Base-by-base conservation (phyloP, 2,113 vertebrate genomes). In the Neolamprologus hecqui region DNA sequence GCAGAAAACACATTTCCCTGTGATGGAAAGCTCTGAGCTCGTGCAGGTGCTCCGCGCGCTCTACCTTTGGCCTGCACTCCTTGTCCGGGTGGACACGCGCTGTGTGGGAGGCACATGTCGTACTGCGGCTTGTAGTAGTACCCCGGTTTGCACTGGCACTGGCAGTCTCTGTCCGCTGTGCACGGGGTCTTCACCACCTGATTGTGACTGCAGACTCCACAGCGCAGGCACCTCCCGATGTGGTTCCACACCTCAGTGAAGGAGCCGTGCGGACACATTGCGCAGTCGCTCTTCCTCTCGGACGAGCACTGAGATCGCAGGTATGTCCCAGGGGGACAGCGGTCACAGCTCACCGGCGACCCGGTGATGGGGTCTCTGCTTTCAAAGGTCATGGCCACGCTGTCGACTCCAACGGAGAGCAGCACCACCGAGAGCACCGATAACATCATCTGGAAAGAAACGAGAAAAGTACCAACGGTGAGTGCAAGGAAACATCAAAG, bases 161-260 rank as follows among this genome's bases (percentile, higher is more conserved):
- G 23, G 8, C 88, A 81, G 92, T 97, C 87, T 1, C 13, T 75
- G 4, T 15, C 1, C 1, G 89, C 54, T 3, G 83, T 33, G 86
- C 96, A 97, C 4, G 5, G 11, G 4, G 8, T 73, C 42, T 68
- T 91, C 40, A 81, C 81, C 9, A 88, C 86, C 91, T 95, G 90
- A 23, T 94, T 73, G 8, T 54, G 33, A 1, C 47, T 81, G 75
- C 96, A 97, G 4, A 65, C 23, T 1, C 87, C 63, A 84, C 96
- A 97, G 15, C 93, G 86, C 5, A 96, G 86, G 9, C 96, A 97
- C 9, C 65, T 86, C 0, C 13, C 2, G 9, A 96, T 89, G 86
- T 94, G 88, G 80, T 97, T 97, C 95, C 95, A 96, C 26, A 90
- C 79, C 88, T 89, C 89, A 3, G 96, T 97, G 90, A 86, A 97